Evolutionary conservation across 2,888 invertebrate species (phyloP), one percentile per base, ranked within the genome.

Genomic region (Clostera curtula): DNA sequence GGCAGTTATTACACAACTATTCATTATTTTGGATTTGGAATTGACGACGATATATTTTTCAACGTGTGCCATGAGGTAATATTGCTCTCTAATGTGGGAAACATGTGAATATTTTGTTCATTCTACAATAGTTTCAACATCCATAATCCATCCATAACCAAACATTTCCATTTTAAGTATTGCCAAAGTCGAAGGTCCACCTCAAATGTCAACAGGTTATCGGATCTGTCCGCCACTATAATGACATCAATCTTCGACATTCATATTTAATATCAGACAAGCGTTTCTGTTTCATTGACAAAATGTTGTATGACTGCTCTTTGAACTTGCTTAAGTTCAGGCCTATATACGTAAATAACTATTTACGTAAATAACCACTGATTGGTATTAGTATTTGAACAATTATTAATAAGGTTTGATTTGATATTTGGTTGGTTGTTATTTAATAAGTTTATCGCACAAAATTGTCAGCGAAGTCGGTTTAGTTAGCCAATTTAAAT

Each of bases 191-290:
- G 5, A 17, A 14, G 13, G 13, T 21, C 6, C 19, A 25, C 34
- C 29, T 29, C 40, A 16, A 28, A 30, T 19, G 29, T 10, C 11
- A 9, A 27, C 8, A 11, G 35, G 35, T 35, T 44, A 44, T 42
- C 44, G 20, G 14, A 9, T 15, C 24, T 35, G 6, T 23, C 23
- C 10, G 40, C 40, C 29, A 41, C 31, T 19, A 29, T 27, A 5
- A 23, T 23, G 23, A 23, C 15, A 14, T 15, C 23, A 15, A 15
- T 8, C 12, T 21, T 5, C 6, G n/a, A 21, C n/a, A 11, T 22
- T 9, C 14, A 14, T 6, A 8, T n/a, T 18, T 22, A 7, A 22
- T 15, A 23, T 23, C 15, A 7, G 2, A 10, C 15, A 15, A n/a
- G 15, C 7, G 13, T 22, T 22, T 22, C 9, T 9, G 13, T 14